Percentiles rank a stretch among this genome's conserved stretches.
phyloP scores from a whole-genome alignment of 2,797 vertebrate species.

The Muscicapa comitata region DNA sequence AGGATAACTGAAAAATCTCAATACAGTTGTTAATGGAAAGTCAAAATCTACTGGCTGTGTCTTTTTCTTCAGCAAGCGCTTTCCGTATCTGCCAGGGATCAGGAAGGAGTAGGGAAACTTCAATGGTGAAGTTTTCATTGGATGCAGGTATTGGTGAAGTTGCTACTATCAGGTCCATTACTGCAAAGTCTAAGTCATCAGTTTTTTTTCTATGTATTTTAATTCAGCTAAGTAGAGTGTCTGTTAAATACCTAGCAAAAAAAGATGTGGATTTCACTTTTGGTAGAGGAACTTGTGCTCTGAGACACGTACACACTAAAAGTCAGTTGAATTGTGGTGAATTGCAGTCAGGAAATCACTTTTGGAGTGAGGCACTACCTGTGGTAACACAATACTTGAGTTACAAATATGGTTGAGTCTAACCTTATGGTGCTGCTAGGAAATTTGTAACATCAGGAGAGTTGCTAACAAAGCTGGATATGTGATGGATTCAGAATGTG shows the following conservation, averaged over 20 bases:
- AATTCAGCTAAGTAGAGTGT: background rate
- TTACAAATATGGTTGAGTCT: background rate
- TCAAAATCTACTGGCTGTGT: background rate
- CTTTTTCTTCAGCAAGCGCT: background rate
- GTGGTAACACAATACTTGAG: background rate
- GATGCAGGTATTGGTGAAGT: background rate
- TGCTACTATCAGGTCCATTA: background rate
- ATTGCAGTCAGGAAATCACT: background rate
- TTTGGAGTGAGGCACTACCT: background rate
- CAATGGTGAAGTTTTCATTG: background rate
- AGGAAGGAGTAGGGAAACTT: background rate
- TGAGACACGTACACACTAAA: background rate
- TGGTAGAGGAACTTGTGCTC: background rate
- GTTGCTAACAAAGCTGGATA: background rate
- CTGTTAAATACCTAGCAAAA: background rate
- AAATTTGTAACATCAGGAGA: background rate
- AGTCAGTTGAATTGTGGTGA: background rate
- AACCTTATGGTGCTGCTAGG: background rate
- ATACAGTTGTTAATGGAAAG: conserved; percentile 44
- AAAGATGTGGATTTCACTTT: background rate
- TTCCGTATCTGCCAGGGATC: background rate
- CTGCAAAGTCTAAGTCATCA: background rate
- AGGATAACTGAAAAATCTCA: conserved; percentile 50
- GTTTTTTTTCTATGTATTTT: background rate
- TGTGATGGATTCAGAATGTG: background rate